Evolutionary conservation across 2,113 vertebrate species (phyloP).

Genomic region (Rhipidura dahli): DNA sequence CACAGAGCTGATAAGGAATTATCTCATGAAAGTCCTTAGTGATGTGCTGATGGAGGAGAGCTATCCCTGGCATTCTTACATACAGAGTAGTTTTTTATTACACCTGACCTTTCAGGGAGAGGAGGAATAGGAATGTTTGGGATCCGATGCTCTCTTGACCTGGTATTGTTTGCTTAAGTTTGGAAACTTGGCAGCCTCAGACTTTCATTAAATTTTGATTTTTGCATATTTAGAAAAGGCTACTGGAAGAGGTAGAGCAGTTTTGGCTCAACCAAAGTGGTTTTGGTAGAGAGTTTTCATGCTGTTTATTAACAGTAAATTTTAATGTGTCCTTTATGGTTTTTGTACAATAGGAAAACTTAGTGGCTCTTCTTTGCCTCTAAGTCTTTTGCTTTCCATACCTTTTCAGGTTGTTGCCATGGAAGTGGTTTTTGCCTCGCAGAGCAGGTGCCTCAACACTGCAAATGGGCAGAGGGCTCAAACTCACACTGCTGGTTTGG

Average conservation of each 20-base stretch:
- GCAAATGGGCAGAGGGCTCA: background rate
- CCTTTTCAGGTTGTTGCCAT: background rate
- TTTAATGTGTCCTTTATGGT: background rate
- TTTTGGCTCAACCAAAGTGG: background rate
- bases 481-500: background rate
- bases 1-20: background rate
- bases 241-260: background rate
- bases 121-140: background rate
- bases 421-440: background rate
- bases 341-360: background rate
- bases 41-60: background rate
- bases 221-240: background rate
- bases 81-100: background rate
- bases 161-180: background rate
- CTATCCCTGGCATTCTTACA: background rate
- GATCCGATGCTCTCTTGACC: background rate
- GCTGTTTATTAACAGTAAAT: background rate
- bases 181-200: background rate
- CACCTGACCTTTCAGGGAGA: background rate
- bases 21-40: background rate
- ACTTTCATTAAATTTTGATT: conserved; percentile 40
- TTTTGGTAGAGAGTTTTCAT: background rate
- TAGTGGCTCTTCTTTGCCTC: background rate
- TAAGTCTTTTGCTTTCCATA: background rate
- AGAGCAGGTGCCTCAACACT: background rate